phyloP scores from a whole-genome alignment of 2,888 invertebrate species.

The Lathronympha strigana region DNA sequence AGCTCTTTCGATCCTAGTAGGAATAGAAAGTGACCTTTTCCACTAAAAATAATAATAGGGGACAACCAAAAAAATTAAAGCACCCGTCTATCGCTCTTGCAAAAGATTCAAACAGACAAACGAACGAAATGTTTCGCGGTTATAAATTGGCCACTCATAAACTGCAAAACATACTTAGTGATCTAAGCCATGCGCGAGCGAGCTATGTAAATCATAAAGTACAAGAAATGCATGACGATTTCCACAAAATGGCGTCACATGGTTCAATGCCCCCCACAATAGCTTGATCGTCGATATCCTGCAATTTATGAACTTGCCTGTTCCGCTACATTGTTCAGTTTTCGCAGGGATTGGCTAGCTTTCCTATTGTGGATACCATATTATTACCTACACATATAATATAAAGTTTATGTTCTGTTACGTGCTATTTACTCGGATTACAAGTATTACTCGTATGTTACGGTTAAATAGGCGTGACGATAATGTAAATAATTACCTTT shows the following conservation, averaged over 20 bases:
- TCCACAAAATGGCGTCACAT: constrained; percentile 29
- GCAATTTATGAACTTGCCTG: constrained; percentile 29
- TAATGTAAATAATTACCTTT: background rate
- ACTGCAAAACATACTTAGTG: no score
- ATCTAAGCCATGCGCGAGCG: no score
- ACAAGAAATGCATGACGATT: constrained; percentile 1
- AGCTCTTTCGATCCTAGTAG: no score
- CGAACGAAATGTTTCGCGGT: no score
- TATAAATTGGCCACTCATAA: no score
- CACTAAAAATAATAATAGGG: no score
- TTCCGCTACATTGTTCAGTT: constrained; percentile 15
- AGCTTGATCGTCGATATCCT: constrained; percentile 62
- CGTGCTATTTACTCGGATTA: background rate
- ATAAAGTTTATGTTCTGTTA: no score
- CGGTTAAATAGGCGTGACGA: background rate
- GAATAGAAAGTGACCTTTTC: no score
- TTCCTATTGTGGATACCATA: constrained; percentile 8
- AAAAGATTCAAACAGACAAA: no score
- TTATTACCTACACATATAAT: no score
- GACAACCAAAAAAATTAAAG: no score
- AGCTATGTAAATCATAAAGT: background rate
- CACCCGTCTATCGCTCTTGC: no score
- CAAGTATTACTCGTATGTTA: background rate
- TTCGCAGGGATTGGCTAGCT: constrained; percentile 7
- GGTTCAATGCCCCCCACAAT: constrained; percentile 52